Percentiles rank a stretch among this genome's conserved stretches.
Conservation (phyloP, 1,140 invertebrate species). For the Pseudomyrmex flavicornis region DNA sequence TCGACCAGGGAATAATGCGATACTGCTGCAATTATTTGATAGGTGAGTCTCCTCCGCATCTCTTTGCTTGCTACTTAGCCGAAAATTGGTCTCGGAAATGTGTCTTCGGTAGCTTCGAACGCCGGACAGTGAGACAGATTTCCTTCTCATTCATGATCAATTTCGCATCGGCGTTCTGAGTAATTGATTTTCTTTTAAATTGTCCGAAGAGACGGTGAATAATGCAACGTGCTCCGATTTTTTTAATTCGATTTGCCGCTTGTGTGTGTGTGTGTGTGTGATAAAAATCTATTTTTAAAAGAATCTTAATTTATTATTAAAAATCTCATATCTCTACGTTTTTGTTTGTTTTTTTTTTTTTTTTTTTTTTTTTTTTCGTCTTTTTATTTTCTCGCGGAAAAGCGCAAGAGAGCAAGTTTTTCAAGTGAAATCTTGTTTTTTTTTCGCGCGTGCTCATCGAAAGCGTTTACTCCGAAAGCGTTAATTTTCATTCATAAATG, state of each 20-base stretch:
- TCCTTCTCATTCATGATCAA: constrained; percentile 2
- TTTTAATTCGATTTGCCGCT: too few relatives aligned
- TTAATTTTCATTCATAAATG: not conserved
- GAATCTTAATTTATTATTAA: too few relatives aligned
- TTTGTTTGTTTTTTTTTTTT: too few relatives aligned
- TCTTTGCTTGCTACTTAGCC: too few relatives aligned
- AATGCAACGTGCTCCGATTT: too few relatives aligned
- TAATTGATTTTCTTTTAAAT: too few relatives aligned
- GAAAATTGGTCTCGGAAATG: not conserved
- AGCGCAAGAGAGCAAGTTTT: not conserved
- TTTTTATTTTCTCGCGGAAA: too few relatives aligned
- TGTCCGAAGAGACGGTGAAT: too few relatives aligned
- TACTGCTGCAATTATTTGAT: constrained; percentile 11
- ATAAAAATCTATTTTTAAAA: too few relatives aligned
- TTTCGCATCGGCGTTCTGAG: not conserved
- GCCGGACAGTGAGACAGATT: not conserved
- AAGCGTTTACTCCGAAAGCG: not conserved
- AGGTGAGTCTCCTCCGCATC: constrained; percentile 56
- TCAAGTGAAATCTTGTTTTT: not conserved
- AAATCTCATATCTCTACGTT: too few relatives aligned
- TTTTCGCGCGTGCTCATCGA: not conserved
- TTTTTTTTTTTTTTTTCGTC: too few relatives aligned
- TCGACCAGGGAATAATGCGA: constrained; percentile 62
- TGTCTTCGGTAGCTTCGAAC: not conserved
- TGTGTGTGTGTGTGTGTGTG: too few relatives aligned